Evolutionary conservation across 1,140 invertebrate species (phyloP).

Genomic region (Holotrichia oblita): DNA sequence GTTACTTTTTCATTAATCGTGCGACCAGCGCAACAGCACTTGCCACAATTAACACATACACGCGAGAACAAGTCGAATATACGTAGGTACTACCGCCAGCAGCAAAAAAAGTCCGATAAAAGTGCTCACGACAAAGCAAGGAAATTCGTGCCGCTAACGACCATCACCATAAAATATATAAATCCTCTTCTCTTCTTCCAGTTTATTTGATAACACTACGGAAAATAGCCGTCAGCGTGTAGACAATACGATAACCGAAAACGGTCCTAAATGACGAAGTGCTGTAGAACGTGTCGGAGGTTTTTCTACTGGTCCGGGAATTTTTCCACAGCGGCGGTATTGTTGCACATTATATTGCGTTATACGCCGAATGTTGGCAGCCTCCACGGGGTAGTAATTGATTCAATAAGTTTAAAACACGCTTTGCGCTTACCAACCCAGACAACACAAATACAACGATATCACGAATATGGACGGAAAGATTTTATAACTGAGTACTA

Average conservation of each 20-base stretch:
- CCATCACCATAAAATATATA: background rate
- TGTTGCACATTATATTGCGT: constrained; percentile 31
- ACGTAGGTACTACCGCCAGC: background rate
- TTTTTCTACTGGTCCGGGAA: background rate
- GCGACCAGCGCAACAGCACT: constrained; percentile 1
- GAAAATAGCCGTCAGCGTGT: constrained; percentile 44
- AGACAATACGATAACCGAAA: constrained; percentile 25
- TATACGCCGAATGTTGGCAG: constrained; percentile 53
- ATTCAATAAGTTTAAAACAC: constrained; percentile 59
- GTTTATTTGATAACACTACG: constrained; percentile 39
- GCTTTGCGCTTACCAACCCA: constrained; percentile 46
- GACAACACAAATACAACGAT: constrained; percentile 56
- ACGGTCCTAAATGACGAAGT: constrained; percentile 29
- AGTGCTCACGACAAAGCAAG: constrained; percentile 7
- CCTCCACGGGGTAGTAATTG: constrained; percentile 58
- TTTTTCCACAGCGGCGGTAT: constrained; percentile 42
- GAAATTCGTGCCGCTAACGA: constrained; percentile 1
- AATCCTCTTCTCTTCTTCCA: background rate
- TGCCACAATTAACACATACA: constrained; percentile 29
- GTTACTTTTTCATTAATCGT: constrained; percentile 26
- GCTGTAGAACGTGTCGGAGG: background rate
- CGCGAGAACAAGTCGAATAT: background rate
- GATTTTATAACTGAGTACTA: background rate
- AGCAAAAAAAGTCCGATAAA: background rate
- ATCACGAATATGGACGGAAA: constrained; percentile 48